Evolutionary conservation across 2,113 vertebrate species (phyloP), one percentile per base, ranked within the genome.

Genomic region (Etheostoma spectabile): DNA sequence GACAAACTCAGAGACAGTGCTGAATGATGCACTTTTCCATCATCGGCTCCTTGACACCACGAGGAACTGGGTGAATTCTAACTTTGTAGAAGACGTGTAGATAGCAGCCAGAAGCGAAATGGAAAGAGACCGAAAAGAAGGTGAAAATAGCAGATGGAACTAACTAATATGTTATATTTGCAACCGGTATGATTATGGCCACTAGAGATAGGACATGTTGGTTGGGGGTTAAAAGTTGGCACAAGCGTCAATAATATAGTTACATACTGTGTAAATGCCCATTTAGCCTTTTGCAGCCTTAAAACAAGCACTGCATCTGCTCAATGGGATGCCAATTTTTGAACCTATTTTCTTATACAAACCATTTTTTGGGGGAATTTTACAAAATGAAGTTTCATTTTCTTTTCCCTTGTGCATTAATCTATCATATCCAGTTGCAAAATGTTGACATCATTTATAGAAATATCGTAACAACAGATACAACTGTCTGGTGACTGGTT

Each of bases 101-200:
- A 77, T 45, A 55, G 13, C 21, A 82, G 49, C 55, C 56, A 78
- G 63, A 52, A n/a, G 21, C 77, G 66, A 85, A 86, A 75, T 85
- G 63, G 79, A 86, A 84, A 86, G 66, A 77, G 27, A 52, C 49
- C 13, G 30, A 38, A 65, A 62, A 24, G 12, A 55, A 11, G 12
- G 16, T 62, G 15, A n/a, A 77, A 80, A 79, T 33, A 51, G 45
- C 12, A 42, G 1, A 56, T 61, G 68, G 77, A 79, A 69, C n/a
- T 13, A 66, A 63, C 13, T 45, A 27, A 49, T 16, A 15, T 70
- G 55, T 63, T 86, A 67, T 74, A 82, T 82, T 67, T 46, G n/a
- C 27, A 60, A 49, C 61, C 2, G 33, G 33, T 12, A 12, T 52
- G 21, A 53, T 65, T 45, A 56, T 33, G 22, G 24, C 15, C 24